Evolutionary conservation across 2,113 vertebrate genomes (phyloP).

Genomic region (Camelus dromedarius): DNA sequence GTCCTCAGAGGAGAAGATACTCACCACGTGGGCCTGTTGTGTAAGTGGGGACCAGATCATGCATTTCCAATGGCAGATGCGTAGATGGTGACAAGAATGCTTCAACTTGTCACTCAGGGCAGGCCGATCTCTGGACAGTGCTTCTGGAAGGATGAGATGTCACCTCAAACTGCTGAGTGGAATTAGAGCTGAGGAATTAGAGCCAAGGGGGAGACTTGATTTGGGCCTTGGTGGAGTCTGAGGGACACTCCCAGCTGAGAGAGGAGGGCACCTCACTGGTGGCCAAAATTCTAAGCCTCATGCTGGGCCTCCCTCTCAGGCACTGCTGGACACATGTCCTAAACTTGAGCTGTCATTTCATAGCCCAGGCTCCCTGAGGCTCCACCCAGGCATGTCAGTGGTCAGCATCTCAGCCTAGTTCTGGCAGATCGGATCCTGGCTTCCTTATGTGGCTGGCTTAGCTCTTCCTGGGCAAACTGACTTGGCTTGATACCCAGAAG

Average conservation of each 20-base stretch:
- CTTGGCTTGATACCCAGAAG: not conserved
- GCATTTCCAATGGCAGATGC: no score
- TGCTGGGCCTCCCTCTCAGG: not conserved
- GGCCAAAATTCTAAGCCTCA: not conserved
- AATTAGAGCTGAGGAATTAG: not conserved
- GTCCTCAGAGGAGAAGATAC: not conserved
- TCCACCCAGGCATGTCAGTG: rapidly evolving
- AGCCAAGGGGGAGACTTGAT: not conserved
- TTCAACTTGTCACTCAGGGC: not conserved
- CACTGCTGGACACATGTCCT: not conserved
- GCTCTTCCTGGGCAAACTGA: not conserved
- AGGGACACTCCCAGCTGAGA: not conserved
- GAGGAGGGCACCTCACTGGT: not conserved
- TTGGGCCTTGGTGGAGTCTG: not conserved
- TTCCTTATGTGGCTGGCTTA: not conserved
- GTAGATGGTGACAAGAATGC: not conserved
- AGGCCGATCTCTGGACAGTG: not conserved
- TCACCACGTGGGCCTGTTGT: not conserved
- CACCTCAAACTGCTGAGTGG: not conserved
- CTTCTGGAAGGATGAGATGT: not conserved
- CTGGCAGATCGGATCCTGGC: not conserved
- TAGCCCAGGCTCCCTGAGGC: not conserved
- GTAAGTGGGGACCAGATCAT: not conserved
- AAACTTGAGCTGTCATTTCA: not conserved
- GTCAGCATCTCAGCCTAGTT: not conserved